Evolutionary conservation across 1,140 invertebrate species (phyloP).

Genomic region (Drosophila seguyi): DNA sequence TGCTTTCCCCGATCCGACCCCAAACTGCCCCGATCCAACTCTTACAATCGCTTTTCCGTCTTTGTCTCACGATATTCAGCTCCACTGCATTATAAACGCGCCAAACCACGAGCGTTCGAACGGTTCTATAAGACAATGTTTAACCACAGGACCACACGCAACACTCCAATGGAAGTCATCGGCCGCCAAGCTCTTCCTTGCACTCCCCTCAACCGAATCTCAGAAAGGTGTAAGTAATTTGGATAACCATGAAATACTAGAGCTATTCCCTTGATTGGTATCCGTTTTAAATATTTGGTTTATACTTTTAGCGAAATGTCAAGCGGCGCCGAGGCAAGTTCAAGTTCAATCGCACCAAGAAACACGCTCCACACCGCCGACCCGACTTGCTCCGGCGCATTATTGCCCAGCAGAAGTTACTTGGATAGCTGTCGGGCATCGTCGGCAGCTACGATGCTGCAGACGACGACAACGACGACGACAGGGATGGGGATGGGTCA

Average conservation of each 20-base stretch:
- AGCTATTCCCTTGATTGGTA: not conserved
- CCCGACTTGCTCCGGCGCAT: constrained; percentile 84
- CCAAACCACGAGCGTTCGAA: constrained; percentile 85
- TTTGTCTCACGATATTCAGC: constrained; percentile 82
- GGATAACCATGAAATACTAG: not conserved
- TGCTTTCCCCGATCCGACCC: constrained; percentile 21
- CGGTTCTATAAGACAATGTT: constrained; percentile 85
- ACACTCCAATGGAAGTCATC: constrained; percentile 82
- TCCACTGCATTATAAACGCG: constrained; percentile 85
- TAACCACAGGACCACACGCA: constrained; percentile 85
- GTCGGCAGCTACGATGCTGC: constrained; percentile 84
- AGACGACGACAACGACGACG: constrained; percentile 55
- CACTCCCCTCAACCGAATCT: constrained; percentile 81
- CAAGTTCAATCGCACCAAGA: constrained; percentile 92
- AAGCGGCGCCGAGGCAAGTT: constrained; percentile 91
- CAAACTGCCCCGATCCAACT: constrained; percentile 19
- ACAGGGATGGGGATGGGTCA: constrained; percentile 37
- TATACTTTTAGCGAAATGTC: constrained; percentile 69
- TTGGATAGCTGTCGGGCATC: constrained; percentile 88
- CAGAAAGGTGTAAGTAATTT: constrained; percentile 77
- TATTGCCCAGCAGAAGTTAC: constrained; percentile 87
- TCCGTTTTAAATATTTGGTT: not conserved
- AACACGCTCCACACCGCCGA: constrained; percentile 88
- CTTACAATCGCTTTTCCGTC: constrained; percentile 71
- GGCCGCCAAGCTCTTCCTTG: constrained; percentile 84